phyloP scores from a whole-genome alignment of 2,113 vertebrate species.

The Numida meleagris region DNA sequence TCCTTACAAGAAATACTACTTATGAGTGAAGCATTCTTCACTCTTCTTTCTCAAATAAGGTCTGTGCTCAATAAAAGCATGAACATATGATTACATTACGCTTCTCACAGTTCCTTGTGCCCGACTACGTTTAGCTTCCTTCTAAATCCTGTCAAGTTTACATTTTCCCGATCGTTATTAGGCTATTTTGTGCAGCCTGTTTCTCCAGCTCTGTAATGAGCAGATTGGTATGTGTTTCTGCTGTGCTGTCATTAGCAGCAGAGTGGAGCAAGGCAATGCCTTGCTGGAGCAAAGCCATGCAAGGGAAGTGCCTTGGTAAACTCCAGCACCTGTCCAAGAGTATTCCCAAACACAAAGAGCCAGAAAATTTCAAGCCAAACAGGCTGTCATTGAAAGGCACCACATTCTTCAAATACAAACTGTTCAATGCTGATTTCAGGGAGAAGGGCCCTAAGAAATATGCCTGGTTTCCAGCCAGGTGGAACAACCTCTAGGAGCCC shows the following conservation, averaged over 20 bases:
- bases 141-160: slow-evolving; percentile 31
- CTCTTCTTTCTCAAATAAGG: slow-evolving; percentile 58
- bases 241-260: not conserved
- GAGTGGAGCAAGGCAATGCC: slow-evolving; percentile 7
- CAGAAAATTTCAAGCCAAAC: not conserved
- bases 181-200: slow-evolving; percentile 1
- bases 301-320: slow-evolving; percentile 45
- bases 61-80: slow-evolving; percentile 37
- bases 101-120: slow-evolving; percentile 41
- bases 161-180: slow-evolving; percentile 47
- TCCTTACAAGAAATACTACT: slow-evolving; percentile 42
- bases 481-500: not conserved
- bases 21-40: not conserved
- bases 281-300: slow-evolving; percentile 53
- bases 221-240: slow-evolving; percentile 6
- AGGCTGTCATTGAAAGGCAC: not conserved
- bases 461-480: not conserved
- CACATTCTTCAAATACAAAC: not conserved
- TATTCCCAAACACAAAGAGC: not conserved
- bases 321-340: not conserved
- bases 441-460: not conserved
- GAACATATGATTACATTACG: slow-evolving; percentile 25
- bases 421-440: not conserved
- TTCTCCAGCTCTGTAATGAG: slow-evolving; percentile 37
- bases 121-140: slow-evolving; percentile 39